Percentiles rank a stretch among this genome's conserved stretches.
Conservation (phyloP, 2,113 vertebrate species). For the Seriola rivoliana region DNA sequence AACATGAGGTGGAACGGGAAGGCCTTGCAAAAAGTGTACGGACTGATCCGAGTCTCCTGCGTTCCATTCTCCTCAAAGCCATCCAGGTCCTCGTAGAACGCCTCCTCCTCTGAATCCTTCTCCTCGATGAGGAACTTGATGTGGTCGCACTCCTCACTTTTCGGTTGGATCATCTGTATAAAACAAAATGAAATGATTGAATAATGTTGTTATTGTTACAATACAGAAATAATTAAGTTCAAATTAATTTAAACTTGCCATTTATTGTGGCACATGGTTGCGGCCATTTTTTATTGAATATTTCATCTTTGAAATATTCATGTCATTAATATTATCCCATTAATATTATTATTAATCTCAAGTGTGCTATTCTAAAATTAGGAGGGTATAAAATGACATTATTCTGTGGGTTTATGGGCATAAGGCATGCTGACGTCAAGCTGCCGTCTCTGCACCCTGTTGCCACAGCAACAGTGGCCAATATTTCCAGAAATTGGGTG, state of each 20-base stretch:
- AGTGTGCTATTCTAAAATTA: slow-evolving; percentile 37
- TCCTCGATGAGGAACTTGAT: slow-evolving; percentile 99
- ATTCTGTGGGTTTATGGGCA: slow-evolving; percentile 77
- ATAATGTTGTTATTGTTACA: background rate
- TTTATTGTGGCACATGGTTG: background rate
- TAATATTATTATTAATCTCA: slow-evolving; percentile 26
- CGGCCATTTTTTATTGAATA: slow-evolving; percentile 10
- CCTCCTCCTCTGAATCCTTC: slow-evolving; percentile 97
- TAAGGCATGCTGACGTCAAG: slow-evolving; percentile 78
- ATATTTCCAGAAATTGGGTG: slow-evolving; percentile 85
- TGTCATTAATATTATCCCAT: slow-evolving; percentile 7
- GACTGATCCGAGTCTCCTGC: slow-evolving; percentile 97
- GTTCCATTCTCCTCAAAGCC: slow-evolving; percentile 98
- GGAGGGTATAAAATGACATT: slow-evolving; percentile 57
- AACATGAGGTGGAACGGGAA: slow-evolving; percentile 99
- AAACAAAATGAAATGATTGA: background rate
- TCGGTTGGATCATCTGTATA: slow-evolving; percentile 94
- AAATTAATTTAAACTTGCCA: background rate
- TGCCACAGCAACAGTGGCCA: slow-evolving; percentile 85
- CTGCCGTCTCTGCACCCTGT: slow-evolving; percentile 75
- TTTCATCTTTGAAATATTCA: background rate
- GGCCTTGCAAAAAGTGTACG: slow-evolving; percentile 98
- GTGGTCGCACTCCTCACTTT: slow-evolving; percentile 97
- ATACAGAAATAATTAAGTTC: background rate
- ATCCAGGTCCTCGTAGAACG: slow-evolving; percentile 96